Conservation (phyloP, 2,888 invertebrate genomes). For the Ophion costatus region DNA sequence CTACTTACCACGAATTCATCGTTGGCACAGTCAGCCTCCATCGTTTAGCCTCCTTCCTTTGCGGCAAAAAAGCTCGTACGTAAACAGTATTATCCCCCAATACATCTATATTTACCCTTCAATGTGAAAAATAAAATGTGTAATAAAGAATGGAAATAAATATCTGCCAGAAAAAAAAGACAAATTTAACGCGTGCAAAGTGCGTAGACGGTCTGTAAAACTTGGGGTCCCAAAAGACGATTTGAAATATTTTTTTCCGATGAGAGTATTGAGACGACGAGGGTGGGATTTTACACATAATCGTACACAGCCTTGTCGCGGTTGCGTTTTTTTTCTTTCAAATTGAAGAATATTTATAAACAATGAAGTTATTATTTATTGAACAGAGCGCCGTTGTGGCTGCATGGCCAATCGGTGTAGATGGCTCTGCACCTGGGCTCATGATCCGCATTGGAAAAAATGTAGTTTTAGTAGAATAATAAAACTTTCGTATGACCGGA, state of each 20-base stretch:
- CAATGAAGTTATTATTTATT: too few relatives aligned
- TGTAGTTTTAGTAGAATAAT: too few relatives aligned
- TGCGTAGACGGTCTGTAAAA: background rate
- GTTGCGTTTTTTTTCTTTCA: background rate
- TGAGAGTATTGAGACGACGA: background rate
- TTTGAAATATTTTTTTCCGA: background rate
- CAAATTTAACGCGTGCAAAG: background rate
- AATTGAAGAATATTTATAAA: too few relatives aligned
- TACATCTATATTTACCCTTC: background rate
- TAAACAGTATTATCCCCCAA: slow-evolving; percentile 40
- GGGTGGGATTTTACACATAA: slow-evolving; percentile 15
- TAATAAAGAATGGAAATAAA: background rate
- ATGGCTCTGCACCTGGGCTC: too few relatives aligned
- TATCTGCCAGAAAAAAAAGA: background rate
- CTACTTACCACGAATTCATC: slow-evolving; percentile 65
- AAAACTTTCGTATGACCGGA: too few relatives aligned
- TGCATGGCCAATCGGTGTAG: too few relatives aligned
- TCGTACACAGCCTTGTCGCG: background rate
- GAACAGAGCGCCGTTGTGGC: too few relatives aligned
- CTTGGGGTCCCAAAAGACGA: background rate
- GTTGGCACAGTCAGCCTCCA: slow-evolving; percentile 52
- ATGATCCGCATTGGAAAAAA: too few relatives aligned
- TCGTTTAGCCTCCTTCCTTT: slow-evolving; percentile 34
- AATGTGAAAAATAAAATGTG: background rate
- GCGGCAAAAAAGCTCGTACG: slow-evolving; percentile 12